Base-by-base conservation (phyloP, 2,113 vertebrate species). In the Sus scrofa region DNA sequence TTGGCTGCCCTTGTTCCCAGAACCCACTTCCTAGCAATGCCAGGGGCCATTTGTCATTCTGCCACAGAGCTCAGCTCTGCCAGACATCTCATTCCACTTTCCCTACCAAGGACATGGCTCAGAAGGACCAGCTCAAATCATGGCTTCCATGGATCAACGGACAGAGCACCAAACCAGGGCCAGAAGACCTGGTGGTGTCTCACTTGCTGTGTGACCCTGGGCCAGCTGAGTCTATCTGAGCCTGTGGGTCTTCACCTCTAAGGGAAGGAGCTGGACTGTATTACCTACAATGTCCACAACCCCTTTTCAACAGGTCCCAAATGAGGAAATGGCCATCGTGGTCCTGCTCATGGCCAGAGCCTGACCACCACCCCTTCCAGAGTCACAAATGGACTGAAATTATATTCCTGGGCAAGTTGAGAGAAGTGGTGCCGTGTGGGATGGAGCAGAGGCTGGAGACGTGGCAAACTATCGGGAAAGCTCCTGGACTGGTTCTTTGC, bases 1-100 rank as follows among this genome's bases (percentile, higher is more conserved):
- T n/a, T 86, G 79, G 63, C 96, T 86, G 91, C 91, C 89, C 95
- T 81, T 81, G 44, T 93, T 96, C 96, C 97, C 96, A 96, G 97
- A 97, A 95, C 91, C 71, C 86, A 92, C 97, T 97, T 96, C 83
- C 78, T 93, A 93, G 96, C 96, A 93, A 74, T 34, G 86, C 68
- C 26, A 95, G 70, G 52, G 52, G 60, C 68, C 68, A 71, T 97
- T 75, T 91, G 93, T 97, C 97, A 97, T 71, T 39, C 95, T 94
- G 96, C 93, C 96, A 93, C 63, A 12, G 82, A 56, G 52, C 83
- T 70, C 89, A 56, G 89, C 68, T 54, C 95, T 89, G 96, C 96
- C 97, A 97, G 91, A 95, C 70, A 65, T 79, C 91, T 94, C 91
- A 75, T 67, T 95, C 86, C 34, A 58, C 88, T 62, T 85, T 85